Base-by-base conservation (phyloP, 2,113 vertebrate genomes). In the Chelonoidis abingdonii region DNA sequence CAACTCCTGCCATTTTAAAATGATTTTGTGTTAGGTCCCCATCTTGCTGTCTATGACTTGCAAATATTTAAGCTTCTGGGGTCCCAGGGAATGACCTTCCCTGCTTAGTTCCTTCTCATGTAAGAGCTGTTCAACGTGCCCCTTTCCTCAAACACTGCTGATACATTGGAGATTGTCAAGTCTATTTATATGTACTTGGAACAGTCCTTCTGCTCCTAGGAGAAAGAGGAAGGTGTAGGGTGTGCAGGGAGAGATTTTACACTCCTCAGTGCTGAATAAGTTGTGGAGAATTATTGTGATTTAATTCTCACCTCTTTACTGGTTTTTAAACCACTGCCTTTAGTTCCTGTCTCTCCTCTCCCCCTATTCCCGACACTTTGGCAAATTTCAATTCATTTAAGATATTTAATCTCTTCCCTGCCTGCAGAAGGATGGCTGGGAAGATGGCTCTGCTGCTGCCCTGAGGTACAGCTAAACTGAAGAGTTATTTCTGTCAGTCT, bases 401-500 rank as follows among this genome's bases (percentile, higher is more conserved):
- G 94, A 69, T 94, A 86, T 93, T 93, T 94, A 95, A 94, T 97
- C 95, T 96, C 52, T 62, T 95, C 94, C 78, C 76, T 93, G 54
- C 80, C 62, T 93, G 54, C 89, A 96, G 96, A 95, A 97, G 86
- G 93, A 95, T 89, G 91, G 69, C 88, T 84, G 90, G 82, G 91
- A 81, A 95, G 94, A 92, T 93, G 95, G 81, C 19, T 11, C 81
- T 95, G 90, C 95, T 95, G 27, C 81, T 93, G 85, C 87, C 93
- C 65, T 65, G 76, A 93, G 94, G 95, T 89, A 96, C 87, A 86
- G 94, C 94, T 96, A 89, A 90, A 96, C 94, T 93, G 83, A 94
- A 97, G 96, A 94, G 87, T 97, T 96, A 95, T 96, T 98, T 97
- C 94, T 88, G 95, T 97, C 91, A 95, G 90, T 82, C 75, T 8